Base-by-base conservation (phyloP, 2,113 vertebrate genomes). In the Aegotheles bennettii region DNA sequence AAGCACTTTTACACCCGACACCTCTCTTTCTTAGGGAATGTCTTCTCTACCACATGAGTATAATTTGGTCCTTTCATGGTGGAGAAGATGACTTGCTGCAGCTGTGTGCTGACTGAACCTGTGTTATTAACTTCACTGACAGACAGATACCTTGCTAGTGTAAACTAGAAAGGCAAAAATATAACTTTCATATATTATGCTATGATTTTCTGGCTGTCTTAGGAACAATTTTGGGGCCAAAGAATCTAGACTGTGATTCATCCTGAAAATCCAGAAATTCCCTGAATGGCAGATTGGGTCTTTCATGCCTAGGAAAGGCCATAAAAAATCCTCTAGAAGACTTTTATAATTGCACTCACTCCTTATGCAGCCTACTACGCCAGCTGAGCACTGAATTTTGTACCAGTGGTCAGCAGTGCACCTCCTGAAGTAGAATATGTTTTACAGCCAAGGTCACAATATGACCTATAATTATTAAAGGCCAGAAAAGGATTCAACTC, bases 401-500 rank as follows among this genome's bases (percentile, higher is more conserved):
- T 83, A 74, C 8, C 65, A 50, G 21, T 54, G 42, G 71, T 89
- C 85, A 90, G 61, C 67, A 94, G 47, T 12, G 24, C 20, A 82
- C 89, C 78, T 92, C 79, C 67, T 80, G 60, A 80, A 84, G 61
- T 63, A 80, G 65, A 95, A 82, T 50, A 85, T 86, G n/a, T 74
- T 94, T 94, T 73, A 90, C 61, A 89, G 78, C 65, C 69, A 87
- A 61, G 70, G 69, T 38, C 73, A 85, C 47, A 61, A 47, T 65
- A 84, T 70, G 69, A 96, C 65, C 83, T 82, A 19, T 54, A 89
- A 67, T 82, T 89, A 91, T 83, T 84, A 87, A 90, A 89, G 60
- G 70, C 15, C 88, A 54, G 38, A 80, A 90, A 40, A 80, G 59
- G n/a, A 87, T 70, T 75, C 64, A 82, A 9, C 16, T 92, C 40